These are phyloP conservation scores for Poeciliopsis turneri DNA, from an alignment of 2,797 vertebrate species.

Conservation along the genomic window DNA sequence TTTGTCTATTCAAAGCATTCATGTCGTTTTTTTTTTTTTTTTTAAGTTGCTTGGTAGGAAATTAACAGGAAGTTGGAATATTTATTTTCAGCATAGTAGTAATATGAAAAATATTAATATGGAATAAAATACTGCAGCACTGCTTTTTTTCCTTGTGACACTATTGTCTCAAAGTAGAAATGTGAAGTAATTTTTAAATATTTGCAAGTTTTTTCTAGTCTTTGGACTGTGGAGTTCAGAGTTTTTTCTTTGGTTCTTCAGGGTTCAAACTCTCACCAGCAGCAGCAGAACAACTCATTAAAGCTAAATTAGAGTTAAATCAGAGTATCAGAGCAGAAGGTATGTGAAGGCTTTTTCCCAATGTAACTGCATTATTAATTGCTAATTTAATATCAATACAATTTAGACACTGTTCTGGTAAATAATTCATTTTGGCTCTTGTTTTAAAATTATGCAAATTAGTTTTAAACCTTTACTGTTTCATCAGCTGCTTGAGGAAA, in stretches of 20 bases:
- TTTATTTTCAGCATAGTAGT: background rate
- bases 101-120: background rate
- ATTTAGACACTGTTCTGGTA: background rate
- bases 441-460: background rate
- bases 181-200: background rate
- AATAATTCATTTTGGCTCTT: background rate
- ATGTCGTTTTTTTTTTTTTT: background rate
- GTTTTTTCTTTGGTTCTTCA: conserved; percentile 19
- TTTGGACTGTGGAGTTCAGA: conserved; percentile 11
- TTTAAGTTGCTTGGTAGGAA: background rate
- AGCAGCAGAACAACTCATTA: conserved; percentile 32
- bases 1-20: background rate
- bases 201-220: background rate
- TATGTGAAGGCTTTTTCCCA: conserved; percentile 4
- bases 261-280: conserved; percentile 23
- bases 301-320: conserved; percentile 56
- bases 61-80: background rate
- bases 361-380: background rate
- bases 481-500: background rate
- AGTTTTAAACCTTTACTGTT: background rate
- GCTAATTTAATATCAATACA: background rate
- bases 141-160: background rate
- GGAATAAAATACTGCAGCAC: background rate
- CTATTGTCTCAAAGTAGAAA: background rate
- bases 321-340: conserved; percentile 21